Base-by-base conservation (phyloP, 2,888 invertebrate genomes). In the Caenorhabditis panamensis region DNA sequence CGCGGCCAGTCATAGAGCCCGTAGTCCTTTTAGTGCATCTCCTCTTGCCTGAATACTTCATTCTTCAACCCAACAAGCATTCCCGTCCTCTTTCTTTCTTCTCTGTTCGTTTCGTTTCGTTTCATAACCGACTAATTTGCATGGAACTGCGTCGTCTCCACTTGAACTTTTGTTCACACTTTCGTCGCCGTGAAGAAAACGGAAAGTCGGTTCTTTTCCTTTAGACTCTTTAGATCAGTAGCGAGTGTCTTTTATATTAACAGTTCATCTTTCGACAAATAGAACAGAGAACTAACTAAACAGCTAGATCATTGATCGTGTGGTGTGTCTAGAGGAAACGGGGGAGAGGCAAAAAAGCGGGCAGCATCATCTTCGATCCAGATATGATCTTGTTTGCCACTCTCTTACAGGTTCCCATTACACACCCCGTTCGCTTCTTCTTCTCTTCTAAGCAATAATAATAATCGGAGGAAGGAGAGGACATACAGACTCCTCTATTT, bases 371-470 rank as follows among this genome's bases (percentile, higher is more conserved):
- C 58, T 49, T 16, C 20, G 18, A 31, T 61, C 54, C 44, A 53
- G 71, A 71, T 71, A 71, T 62, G 41, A 71, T 71, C 71, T 71
- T 71, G 69, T 71, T 62, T 59, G 31, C 36, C 22, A 18, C 54
- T 28, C 49, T 26, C 37, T 49, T 69, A 49, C 62, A 59, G 59
- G 61, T 62, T 61, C 51, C 47, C 51, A 36, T 54, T 51, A 59
- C 63, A 56, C 71, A 26, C 28, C 41, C 54, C 22, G 22, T 53
- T 51, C 36, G 22, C 44, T 36, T 28, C 49, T 56, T 41, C 54
- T 36, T 18, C 49, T 36, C 53, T 8, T 20, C 31, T 51, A 51
- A 51, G 51, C 51, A 51, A 56, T 56, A 56, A 56, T 36, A 56
- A 56, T 28, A 56, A 28, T 36, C 31, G 36, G 13, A 36, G 28